Base-by-base conservation (phyloP, 1,140 invertebrate species). In the Agrypnia vestita region DNA sequence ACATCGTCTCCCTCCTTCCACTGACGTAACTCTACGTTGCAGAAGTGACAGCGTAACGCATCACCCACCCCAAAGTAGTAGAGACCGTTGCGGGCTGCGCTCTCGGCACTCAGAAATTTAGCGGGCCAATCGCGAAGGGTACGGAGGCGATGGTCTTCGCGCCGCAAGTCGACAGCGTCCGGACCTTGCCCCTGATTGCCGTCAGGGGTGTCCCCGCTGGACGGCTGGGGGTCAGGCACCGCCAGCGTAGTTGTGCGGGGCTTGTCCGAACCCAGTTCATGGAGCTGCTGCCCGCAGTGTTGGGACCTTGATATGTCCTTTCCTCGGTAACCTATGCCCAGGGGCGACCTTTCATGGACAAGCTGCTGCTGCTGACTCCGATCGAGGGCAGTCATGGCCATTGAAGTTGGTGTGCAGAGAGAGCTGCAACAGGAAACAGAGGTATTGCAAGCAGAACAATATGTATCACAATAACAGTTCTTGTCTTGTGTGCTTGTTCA, bases 21-120 rank as follows among this genome's bases (percentile, higher is more conserved):
- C 77, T 91, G 88, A 79, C 93, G 93, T 61, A 97, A 93, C 86
- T 96, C 95, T 12, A 96, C 92, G 53, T 93, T 91, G 86, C 97
- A 98, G 87, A 95, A 97, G 51, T 94, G 94, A 86, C 97, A 98
- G 79, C 93, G 93, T 0, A 97, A 96, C 84, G 94, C 93, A 74
- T 91, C 90, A 43, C 90, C 87, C 44, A 89, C 87, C 21, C 92
- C 92, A 3, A 92, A 92, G 83, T 94, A 96, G 87, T 94, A 97
- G 88, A 98, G 97, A 17, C 96, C 96, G 72, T 94, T 93, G 72
- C 91, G 90, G 0, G 96, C 95, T 53, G 89, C 85, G 15, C 77
- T 79, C 43, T 86, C 84, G 0, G 86, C 85, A 8, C 85, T 84
- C 21, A 89, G 76, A 69, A 87, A 89, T n/a, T 49, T 44, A 1